Percentiles rank a stretch among this genome's conserved stretches.
Conservation (phyloP, 1,140 invertebrate species). For the Pararge aegeria region DNA sequence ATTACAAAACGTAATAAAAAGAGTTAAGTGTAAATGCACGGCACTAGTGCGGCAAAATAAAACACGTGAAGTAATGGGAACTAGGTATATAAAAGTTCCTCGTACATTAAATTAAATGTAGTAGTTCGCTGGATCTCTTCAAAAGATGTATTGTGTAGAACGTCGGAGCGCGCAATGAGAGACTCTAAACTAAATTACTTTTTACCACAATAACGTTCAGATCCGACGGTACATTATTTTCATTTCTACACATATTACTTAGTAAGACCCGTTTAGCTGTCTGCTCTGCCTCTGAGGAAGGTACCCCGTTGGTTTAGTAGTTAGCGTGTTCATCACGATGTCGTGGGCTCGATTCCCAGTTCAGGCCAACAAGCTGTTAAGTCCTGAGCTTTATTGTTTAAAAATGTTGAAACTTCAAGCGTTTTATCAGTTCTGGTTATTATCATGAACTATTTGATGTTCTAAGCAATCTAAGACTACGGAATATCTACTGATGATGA, state of each 20-base stretch:
- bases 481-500: no score
- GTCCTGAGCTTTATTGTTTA: no score
- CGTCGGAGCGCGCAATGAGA: not conserved
- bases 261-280: not conserved
- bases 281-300: no score
- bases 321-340: no score
- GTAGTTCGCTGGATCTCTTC: constrained; percentile 1
- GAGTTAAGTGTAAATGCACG: not conserved
- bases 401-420: no score
- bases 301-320: no score
- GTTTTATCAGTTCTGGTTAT: no score
- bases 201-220: constrained; percentile 1
- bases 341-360: no score
- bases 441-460: no score
- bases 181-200: constrained; percentile 1
- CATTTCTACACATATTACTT: not conserved
- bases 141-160: constrained; percentile 8
- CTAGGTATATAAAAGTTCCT: constrained; percentile 4
- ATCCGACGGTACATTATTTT: not conserved
- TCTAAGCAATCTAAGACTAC: no score
- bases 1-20: not conserved
- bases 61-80: constrained; percentile 7
- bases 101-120: constrained; percentile 10
- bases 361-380: no score
- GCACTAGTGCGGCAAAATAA: not conserved